Percentiles rank a stretch among this genome's conserved stretches.
Conservation (phyloP, 1,140 invertebrate species). For the Dufourea novaeangliae region DNA sequence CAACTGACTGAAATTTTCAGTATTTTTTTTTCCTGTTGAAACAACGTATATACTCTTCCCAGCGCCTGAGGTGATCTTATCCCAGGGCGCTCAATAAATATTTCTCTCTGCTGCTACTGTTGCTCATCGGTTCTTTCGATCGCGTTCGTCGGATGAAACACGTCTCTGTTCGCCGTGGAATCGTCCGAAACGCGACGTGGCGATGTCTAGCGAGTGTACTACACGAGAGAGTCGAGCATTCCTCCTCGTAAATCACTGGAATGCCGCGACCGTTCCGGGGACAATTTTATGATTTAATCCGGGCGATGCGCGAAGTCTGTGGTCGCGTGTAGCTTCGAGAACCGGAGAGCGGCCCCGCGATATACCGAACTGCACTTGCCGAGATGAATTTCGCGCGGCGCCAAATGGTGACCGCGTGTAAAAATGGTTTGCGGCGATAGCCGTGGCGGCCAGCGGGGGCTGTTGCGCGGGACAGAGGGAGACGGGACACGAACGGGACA, state of each 20-base stretch:
- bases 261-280: slow-evolving; percentile 64
- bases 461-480: neutral
- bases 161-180: no score
- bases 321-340: slow-evolving; percentile 41
- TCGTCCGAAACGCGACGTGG: slow-evolving; percentile 15
- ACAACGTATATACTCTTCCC: no score
- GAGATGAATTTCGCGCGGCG: slow-evolving; percentile 61
- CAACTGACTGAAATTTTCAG: no score
- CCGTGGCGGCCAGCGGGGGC: neutral
- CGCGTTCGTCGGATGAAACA: no score
- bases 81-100: no score
- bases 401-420: slow-evolving; percentile 48
- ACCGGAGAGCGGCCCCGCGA: slow-evolving; percentile 2
- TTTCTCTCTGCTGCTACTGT: no score
- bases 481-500: neutral
- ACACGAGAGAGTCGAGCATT: slow-evolving; percentile 1
- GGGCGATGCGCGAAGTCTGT: slow-evolving; percentile 65
- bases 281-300: slow-evolving; percentile 76
- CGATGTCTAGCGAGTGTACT: neutral
- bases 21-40: no score
- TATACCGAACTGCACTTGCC: slow-evolving; percentile 57
- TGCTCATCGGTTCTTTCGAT: no score
- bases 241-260: slow-evolving; percentile 71
- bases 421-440: slow-evolving; percentile 57
- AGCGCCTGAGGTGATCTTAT: no score